These are phyloP conservation scores for Calonectris borealis DNA, from an alignment of 2,113 vertebrate genomes.

Conservation along the genomic window DNA sequence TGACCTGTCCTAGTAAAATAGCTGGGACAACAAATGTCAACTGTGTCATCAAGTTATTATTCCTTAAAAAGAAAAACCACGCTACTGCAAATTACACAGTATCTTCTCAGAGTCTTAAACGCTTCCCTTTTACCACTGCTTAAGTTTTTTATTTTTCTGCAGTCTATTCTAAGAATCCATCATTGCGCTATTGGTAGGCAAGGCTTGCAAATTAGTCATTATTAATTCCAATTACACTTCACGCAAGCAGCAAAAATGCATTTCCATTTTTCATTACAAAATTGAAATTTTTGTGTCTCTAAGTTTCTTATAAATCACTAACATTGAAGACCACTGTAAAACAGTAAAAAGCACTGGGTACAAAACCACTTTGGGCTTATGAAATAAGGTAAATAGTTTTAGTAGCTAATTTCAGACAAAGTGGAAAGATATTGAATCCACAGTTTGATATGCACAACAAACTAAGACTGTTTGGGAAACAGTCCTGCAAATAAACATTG, in stretches of 20 bases:
- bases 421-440: background rate
- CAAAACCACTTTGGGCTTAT: background rate
- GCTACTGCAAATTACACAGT: background rate
- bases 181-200: background rate
- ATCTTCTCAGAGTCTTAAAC: background rate
- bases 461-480: background rate
- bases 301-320: background rate
- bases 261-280: background rate
- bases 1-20: background rate
- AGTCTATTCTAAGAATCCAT: background rate
- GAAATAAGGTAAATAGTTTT: background rate
- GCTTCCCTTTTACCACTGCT: background rate
- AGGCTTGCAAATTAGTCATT: background rate
- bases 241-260: background rate
- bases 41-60: background rate
- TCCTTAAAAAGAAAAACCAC: background rate
- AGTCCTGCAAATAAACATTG: background rate
- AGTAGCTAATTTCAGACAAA: background rate
- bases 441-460: background rate
- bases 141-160: background rate
- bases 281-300: background rate
- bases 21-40: background rate
- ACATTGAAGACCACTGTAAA: background rate
- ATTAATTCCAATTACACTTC: background rate
- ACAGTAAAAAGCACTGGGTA: background rate